phyloP scores from a whole-genome alignment of 2,797 vertebrate genomes.

The Rhinoraja longicauda region DNA sequence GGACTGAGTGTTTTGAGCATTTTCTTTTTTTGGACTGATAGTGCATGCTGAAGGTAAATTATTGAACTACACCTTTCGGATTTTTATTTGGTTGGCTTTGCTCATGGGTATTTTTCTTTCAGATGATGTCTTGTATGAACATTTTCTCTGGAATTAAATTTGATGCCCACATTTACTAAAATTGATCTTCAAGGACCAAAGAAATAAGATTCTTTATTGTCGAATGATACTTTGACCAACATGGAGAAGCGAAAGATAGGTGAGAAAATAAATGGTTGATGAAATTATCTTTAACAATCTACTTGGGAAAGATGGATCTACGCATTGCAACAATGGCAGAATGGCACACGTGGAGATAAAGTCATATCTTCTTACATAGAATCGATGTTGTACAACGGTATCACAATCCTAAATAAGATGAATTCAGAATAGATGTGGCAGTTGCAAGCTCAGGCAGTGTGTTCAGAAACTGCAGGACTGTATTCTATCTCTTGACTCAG shows the following conservation, averaged over 20 bases:
- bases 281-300: too few species aligned
- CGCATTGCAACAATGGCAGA: too few species aligned
- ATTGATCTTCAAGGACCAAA: not conserved
- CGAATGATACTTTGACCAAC: not conserved
- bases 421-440: too few species aligned
- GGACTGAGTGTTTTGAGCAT: not conserved
- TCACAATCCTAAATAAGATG: too few species aligned
- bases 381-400: too few species aligned
- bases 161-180: not conserved
- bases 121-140: not conserved
- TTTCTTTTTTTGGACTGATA: not conserved
- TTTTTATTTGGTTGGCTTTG: not conserved
- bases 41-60: not conserved
- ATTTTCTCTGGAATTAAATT: not conserved
- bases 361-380: too few species aligned
- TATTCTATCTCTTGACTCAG: too few species aligned
- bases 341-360: too few species aligned
- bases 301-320: too few species aligned
- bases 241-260: constrained; percentile 26
- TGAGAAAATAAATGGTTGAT: not conserved
- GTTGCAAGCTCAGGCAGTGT: too few species aligned
- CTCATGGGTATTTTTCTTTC: not conserved
- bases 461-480: too few species aligned
- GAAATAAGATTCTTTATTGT: not conserved
- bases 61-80: not conserved